phyloP scores from a whole-genome alignment of 2,797 vertebrate genomes.

The Characodon lateralis region DNA sequence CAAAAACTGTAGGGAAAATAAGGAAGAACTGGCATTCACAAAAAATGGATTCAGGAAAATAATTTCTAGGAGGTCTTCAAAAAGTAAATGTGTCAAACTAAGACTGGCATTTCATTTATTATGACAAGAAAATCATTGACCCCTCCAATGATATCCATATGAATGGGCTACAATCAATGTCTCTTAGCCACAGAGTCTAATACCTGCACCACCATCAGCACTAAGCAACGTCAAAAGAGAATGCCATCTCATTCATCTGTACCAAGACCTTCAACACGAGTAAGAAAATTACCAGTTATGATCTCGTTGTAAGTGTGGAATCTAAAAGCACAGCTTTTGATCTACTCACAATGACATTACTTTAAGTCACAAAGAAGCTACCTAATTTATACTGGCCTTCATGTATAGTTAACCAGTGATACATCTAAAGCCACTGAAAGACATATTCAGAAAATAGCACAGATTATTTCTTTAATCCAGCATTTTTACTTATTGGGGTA shows the following conservation, averaged over 20 bases:
- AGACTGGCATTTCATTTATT: neutral
- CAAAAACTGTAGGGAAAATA: neutral
- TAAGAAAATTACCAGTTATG: neutral
- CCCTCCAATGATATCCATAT: neutral
- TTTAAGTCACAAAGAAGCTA: neutral
- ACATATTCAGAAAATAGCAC: neutral
- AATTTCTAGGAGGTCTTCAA: neutral
- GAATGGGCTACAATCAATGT: neutral
- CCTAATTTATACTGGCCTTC: constrained; percentile 1
- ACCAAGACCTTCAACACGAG: neutral
- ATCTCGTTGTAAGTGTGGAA: neutral
- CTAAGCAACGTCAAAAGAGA: neutral
- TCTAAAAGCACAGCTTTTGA: constrained; percentile 10
- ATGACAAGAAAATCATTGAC: neutral
- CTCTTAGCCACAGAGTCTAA: neutral
- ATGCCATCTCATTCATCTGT: neutral
- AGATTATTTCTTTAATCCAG: neutral
- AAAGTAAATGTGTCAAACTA: neutral
- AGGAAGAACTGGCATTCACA: neutral
- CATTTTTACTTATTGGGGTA: neutral
- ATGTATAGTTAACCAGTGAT: constrained; percentile 16
- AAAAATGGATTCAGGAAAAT: neutral
- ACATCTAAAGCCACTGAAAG: constrained; percentile 4
- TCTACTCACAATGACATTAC: neutral
- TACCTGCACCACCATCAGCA: neutral